Base-by-base conservation (phyloP, 2,113 vertebrate genomes). In the Anser brachyrhynchus region DNA sequence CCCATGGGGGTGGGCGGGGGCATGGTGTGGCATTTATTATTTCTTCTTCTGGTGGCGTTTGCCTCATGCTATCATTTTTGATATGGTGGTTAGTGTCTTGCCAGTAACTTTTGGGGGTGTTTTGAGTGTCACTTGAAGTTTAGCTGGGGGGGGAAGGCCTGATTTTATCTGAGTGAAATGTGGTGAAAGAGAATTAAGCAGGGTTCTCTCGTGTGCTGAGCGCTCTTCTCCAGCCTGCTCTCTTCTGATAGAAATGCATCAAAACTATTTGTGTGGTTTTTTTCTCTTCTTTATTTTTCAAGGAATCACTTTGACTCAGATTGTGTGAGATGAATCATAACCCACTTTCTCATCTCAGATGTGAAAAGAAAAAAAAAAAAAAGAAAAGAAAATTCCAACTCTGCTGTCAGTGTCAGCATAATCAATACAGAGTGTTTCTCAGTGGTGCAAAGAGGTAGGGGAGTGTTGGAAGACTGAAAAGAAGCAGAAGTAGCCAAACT, bases 241-340 rank as follows among this genome's bases (percentile, higher is more conserved):
- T 97, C 96, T 97, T 97, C 96, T 97, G 96, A 97, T 94, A 86
- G 97, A 97, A 95, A 86, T 33, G 80, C 49, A 95, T 89, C 94
- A 95, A 79, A 97, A 96, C 90, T 96, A 80, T 96, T 89, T 81
- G 83, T 37, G 46, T 49, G 39, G 4, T 49, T 49, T 41, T 92
- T 73, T 85, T 65, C 25, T 35, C 82, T 75, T 23, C 39, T 70
- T 31, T 67, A 46, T 59, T 59, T 71, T 96, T 92, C 96, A 96
- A 97, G 96, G 94, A 92, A 91, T 95, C 95, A 16, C 95, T 98
- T 98, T 98, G 98, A 98, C 96, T 98, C 97, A 98, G 93, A 96
- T 94, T 91, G 89, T 95, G 44, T 95, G 91, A 92, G 95, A 98
- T 98, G 97, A 98, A 97, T 98, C 98, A 98, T 98, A 98, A 97